Base-by-base conservation (phyloP, 1,140 invertebrate genomes). In the Laupala kohalensis region DNA sequence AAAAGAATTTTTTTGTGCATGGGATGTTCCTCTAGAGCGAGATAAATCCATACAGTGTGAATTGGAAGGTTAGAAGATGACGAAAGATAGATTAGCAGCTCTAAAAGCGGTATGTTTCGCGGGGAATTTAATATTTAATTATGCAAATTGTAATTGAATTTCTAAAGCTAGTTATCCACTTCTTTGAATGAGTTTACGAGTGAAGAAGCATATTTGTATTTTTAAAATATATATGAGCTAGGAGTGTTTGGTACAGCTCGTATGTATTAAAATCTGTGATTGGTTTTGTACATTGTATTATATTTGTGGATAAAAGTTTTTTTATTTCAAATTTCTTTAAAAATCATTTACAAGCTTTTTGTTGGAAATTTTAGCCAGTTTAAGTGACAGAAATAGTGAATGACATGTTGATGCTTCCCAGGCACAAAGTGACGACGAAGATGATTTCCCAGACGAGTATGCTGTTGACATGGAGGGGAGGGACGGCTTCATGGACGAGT, bases 51-150 rank as follows among this genome's bases (percentile, higher is more conserved):
- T 19, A 53, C 37, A 53, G 37, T 13, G 86, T 81, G 78, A 81
- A 83, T 83, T 82, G 83, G 82, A 80, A 81, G 80, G 83, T 81
- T 82, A 84, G 83, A 90, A 85, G 84, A 97, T 97, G 95, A 96
- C 94, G 83, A 97, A 96, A 89, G 94, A 97, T 88, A 94, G 94
- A 90, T 92, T 97, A 88, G 92, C 93, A 86, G 94, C 94, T 81
- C 87, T 96, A 77, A 92, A 94, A 87, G 94, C 94, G 88, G 92
- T 95, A 87, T 89, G 90, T 86, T 78, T 4, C 37, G 37, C 19
- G 37, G 9, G 37, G 37, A 53, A 53, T 53, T 53, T 53, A 9
- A 9, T 53, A 53, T 53, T 53, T 53, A 53, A 53, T 53, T 53
- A 53, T 53, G 37, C 37, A 53, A 53, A 53, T 53, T 1, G n/a